Evolutionary conservation across 2,888 invertebrate species (phyloP).

Genomic region (Cerastis leucographa): DNA sequence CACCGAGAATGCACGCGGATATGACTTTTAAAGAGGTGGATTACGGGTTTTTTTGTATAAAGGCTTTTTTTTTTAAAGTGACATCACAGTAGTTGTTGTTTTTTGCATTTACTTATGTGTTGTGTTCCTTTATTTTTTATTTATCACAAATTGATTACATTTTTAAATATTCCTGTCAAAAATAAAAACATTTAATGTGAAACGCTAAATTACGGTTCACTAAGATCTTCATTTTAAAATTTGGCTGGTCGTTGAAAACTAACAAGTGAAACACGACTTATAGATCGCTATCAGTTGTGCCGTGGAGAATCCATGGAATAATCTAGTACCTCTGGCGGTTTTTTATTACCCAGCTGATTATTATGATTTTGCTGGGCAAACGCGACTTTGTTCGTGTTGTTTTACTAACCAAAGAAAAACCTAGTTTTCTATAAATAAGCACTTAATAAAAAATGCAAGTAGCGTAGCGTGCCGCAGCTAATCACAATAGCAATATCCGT

Average conservation of each 20-base stretch:
- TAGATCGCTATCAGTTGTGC: not conserved
- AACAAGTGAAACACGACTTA: not conserved
- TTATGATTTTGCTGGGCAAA: not conserved
- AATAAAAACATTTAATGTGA: too few species aligned
- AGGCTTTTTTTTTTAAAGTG: not conserved
- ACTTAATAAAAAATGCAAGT: conserved; percentile 31
- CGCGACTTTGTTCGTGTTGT: not conserved
- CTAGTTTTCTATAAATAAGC: conserved; percentile 26
- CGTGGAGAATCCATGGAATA: not conserved
- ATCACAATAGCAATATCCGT: conserved; percentile 14
- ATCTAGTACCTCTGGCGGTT: not conserved
- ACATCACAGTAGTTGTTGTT: not conserved
- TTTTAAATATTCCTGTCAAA: too few species aligned
- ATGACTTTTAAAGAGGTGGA: conserved; percentile 10
- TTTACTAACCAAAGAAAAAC: conserved; percentile 10
- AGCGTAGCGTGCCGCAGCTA: conserved; percentile 23
- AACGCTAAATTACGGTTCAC: not conserved
- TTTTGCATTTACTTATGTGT: too few species aligned
- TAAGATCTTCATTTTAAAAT: too few species aligned
- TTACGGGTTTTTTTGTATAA: not conserved
- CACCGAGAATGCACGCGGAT: conserved; percentile 47
- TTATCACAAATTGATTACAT: too few species aligned
- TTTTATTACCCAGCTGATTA: not conserved
- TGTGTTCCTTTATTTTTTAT: too few species aligned
- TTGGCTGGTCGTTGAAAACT: not conserved